These are phyloP conservation scores for Adelosebastes latens DNA, from an alignment of 2,797 vertebrate species.

Conservation along the genomic window DNA sequence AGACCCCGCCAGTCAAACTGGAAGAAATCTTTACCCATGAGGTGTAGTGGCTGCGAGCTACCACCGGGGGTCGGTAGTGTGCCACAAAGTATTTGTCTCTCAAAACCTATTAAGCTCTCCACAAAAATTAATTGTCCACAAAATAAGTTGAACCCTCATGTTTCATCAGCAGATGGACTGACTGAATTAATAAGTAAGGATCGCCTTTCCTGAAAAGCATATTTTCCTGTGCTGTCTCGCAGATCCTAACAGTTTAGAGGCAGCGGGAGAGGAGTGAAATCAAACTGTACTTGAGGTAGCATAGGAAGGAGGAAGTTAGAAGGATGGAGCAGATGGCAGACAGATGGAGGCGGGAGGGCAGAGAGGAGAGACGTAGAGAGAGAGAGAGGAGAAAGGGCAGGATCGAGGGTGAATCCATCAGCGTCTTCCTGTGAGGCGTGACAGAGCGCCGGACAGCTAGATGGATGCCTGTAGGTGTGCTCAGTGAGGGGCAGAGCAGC, in stretches of 20 bases:
- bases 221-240: not conserved
- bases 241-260: conserved; percentile 6
- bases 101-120: not conserved
- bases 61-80: conserved; percentile 53
- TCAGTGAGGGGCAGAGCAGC: conserved; percentile 58
- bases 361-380: conserved; percentile 46
- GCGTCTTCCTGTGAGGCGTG: conserved; percentile 65
- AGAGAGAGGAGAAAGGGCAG: conserved; percentile 60
- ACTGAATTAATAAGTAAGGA: not conserved
- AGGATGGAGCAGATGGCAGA: conserved; percentile 66
- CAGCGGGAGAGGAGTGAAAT: conserved; percentile 12
- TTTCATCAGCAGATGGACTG: not conserved
- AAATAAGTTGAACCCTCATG: not conserved
- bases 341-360: conserved; percentile 68
- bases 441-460: conserved; percentile 61
- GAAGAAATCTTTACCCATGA: not conserved
- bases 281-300: conserved; percentile 18
- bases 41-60: conserved; percentile 4
- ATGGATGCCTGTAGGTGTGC: conserved; percentile 67
- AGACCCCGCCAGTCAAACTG: conserved; percentile 49
- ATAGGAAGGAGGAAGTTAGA: conserved; percentile 31
- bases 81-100: not conserved
- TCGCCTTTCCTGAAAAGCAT: not conserved
- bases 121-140: not conserved
- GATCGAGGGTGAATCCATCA: conserved; percentile 71